A percentile compares a stretch with the other conserved stretches of the same genome.
Conservation (phyloP, 2,888 invertebrate genomes). For the Scelioninae gen. 1 region DNA sequence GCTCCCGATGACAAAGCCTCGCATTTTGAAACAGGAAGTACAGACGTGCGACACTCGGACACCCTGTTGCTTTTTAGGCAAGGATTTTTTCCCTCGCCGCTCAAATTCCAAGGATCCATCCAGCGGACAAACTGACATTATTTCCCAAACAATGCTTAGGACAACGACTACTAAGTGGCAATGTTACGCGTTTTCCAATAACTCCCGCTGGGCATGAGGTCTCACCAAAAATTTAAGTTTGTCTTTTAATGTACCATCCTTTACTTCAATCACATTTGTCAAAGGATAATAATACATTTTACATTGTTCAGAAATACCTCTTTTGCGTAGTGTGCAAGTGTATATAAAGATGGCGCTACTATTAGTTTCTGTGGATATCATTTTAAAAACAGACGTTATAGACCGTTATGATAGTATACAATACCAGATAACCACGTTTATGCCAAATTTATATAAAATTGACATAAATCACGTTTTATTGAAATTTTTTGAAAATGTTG, state of each 20-base stretch:
- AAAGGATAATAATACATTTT: background rate
- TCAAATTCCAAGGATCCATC: constrained; percentile 73
- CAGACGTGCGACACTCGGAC: constrained; percentile 69
- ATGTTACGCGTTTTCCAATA: constrained; percentile 79
- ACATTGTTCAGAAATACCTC: too few species aligned
- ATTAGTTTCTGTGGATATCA: too few species aligned
- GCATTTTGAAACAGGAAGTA: constrained; percentile 68
- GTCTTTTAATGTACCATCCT: constrained; percentile 36
- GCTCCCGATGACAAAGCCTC: constrained; percentile 60
- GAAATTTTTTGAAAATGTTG: too few species aligned
- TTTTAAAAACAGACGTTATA: too few species aligned
- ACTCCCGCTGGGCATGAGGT: constrained; percentile 73
- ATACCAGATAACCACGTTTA: too few species aligned
- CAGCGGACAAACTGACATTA: constrained; percentile 78
- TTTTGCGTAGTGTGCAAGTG: too few species aligned
- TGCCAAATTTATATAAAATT: too few species aligned
- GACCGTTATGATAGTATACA: too few species aligned
- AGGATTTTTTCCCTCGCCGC: constrained; percentile 69
- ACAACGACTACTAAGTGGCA: constrained; percentile 78
- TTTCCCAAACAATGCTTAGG: constrained; percentile 78
- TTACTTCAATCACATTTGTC: constrained; percentile 31
- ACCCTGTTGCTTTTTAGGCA: constrained; percentile 66
- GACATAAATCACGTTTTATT: too few species aligned
- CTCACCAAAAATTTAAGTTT: constrained; percentile 33
- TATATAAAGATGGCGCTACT: too few species aligned